Base-by-base conservation (phyloP, 2,797 vertebrate species). In the Apodemus agrarius region DNA sequence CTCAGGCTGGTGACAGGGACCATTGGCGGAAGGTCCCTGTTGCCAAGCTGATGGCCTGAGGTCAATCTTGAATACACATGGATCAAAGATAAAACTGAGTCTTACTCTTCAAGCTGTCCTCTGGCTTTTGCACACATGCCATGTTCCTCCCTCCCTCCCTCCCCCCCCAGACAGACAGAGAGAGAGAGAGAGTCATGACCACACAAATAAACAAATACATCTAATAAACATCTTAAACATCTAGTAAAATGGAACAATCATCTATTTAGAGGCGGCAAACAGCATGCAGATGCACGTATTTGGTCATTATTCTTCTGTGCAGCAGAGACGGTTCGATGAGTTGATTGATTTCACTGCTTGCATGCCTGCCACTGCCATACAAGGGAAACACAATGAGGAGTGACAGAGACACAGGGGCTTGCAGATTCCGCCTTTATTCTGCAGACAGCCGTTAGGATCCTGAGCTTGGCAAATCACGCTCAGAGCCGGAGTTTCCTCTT, bases 241-340 rank as follows among this genome's bases (percentile, higher is more conserved):
- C 11, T 19, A 74, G 21, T 19, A 52, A 57, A 88, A n/a, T 54
- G n/a, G 34, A 11, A 31, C 19, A 3, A n/a, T 93, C 91, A 83
- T 95, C 87, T 96, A 61, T 88, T 94, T 95, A 92, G 95, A 88
- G 37, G 49, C 80, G 91, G 72, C 3, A 46, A 91, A 61, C 84
- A 94, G 78, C 46, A 90, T 19, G n/a, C 21, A n/a, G 74, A 89
- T 85, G 26, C 29, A 72, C 19, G 46, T 49, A 31, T 76, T 94
- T 90, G 29, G 49, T 85, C 82, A 65, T 82, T 95, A 63, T 43
- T 89, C 61, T 61, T 87, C 67, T 72, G 91, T 34, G 14, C 34
- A 2, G 26, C 67, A 75, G 94, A 72, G 57, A 93, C 52, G 43
- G 78, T n/a, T 89, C 88, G 40, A 69, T 93, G 78, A 88, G 86